Percentiles rank a stretch among this genome's conserved stretches.
Conservation (phyloP, 2,888 invertebrate species). For the Monoplex corrugatus region DNA sequence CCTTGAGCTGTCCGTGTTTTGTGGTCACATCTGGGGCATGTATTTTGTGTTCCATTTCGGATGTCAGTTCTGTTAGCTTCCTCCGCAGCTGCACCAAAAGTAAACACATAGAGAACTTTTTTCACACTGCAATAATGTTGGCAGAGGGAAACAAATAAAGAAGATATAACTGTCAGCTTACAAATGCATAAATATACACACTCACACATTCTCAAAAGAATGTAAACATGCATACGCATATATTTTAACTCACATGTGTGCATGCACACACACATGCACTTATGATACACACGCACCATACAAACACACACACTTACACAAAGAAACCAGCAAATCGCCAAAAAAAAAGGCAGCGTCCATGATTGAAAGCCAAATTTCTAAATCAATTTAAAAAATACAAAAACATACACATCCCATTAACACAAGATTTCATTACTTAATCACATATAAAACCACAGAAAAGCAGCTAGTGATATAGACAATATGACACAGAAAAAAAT, state of each 20-base stretch:
- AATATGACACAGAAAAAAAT: no score
- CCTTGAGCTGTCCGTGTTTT: conserved; percentile 90
- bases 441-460: background rate
- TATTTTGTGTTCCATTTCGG: conserved; percentile 70
- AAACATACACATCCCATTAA: background rate
- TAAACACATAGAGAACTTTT: no score
- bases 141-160: background rate
- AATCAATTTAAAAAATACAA: background rate
- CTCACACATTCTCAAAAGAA: no score
- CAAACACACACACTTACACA: background rate
- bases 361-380: background rate
- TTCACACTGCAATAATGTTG: no score
- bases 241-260: no score
- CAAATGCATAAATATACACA: no score
- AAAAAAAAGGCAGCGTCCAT: background rate
- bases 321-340: background rate
- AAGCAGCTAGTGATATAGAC: background rate
- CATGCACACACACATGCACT: background rate
- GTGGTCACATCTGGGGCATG: conserved; percentile 88
- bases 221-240: no score
- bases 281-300: background rate
- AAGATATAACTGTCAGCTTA: background rate
- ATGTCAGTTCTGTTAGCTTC: conserved; percentile 68
- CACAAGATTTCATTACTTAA: background rate
- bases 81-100: conserved; percentile 63